Evolutionary conservation across 1,140 invertebrate genomes (phyloP), one percentile per base, ranked within the genome.

Genomic region (Drosophila cardini): DNA sequence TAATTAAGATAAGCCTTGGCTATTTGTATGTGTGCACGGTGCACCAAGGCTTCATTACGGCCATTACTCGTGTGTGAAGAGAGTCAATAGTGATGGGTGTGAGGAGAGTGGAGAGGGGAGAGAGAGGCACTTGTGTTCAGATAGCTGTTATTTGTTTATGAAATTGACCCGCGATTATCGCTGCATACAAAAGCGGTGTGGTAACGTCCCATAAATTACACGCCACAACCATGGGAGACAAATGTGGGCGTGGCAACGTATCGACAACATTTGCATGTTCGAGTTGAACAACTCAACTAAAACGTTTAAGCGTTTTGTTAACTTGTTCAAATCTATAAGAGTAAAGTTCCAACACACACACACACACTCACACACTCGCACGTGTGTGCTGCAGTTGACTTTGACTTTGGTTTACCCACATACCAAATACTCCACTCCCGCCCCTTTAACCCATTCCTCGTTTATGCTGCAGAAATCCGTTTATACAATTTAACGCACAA

Each of bases 141-240:
- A 87, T 86, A 87, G 63, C 69, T 61, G 46, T 78, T 86, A 86
- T 86, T 86, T 86, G 83, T 83, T 86, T 87, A 86, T 87, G 84
- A 86, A 86, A 86, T 86, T 86, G 83, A 87, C 63, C 83, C 67
- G 64, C 72, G 83, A 86, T 86, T 86, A 86, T 87, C 84, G 65
- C 69, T 68, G 76, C 83, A 79, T 79, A 64, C 74, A 73, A 64
- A 64, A 77, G 53, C 63, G 60, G 52, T 68, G 77, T 73, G 52
- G 63, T 42, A 57, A 42, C 43, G 63, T 52, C 73, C 67, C 78
- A 85, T 85, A 83, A 85, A 85, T 85, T 78, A 85, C 76, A 80
- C 68, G 57, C 62, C 26, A 53, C 62, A 30, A 36, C 15, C 18
- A 26, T 18, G 40, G 53, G 50, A 42, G 69, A 63, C 30, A 21